Conservation (phyloP, 2,888 invertebrate species). For the Trissoscelio sp. region DNA sequence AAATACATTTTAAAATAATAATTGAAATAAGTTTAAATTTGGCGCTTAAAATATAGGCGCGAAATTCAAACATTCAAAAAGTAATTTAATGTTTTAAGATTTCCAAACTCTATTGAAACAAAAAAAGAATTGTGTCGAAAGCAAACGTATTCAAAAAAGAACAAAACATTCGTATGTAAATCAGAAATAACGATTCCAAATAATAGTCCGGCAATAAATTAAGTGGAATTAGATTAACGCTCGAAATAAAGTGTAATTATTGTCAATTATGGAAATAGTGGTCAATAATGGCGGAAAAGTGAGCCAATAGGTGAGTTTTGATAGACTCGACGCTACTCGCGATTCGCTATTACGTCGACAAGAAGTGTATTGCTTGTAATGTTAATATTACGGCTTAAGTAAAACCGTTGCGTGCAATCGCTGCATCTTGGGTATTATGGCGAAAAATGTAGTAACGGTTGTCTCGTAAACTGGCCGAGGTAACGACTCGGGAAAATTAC, state of each 20-base stretch:
- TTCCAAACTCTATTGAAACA: too few species aligned
- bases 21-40: too few species aligned
- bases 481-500: constrained; percentile 63
- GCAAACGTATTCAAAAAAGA: neutral
- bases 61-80: too few species aligned
- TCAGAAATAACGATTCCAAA: constrained; percentile 14
- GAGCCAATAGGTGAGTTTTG: constrained; percentile 47
- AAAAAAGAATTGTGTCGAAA: too few species aligned
- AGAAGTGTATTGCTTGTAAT: constrained; percentile 53
- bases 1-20: too few species aligned
- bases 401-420: constrained; percentile 66
- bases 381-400: constrained; percentile 64
- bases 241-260: constrained; percentile 52
- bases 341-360: constrained; percentile 59
- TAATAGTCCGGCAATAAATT: constrained; percentile 39
- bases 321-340: constrained; percentile 46
- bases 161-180: constrained; percentile 13
- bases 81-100: too few species aligned
- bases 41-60: too few species aligned
- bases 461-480: constrained; percentile 65
- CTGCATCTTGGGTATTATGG: constrained; percentile 53
- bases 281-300: constrained; percentile 38
- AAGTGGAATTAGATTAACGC: constrained; percentile 43
- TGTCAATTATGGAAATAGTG: constrained; percentile 53
- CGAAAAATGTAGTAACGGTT: constrained; percentile 67